phyloP scores from a whole-genome alignment of 2,113 vertebrate genomes.

The Chionomys nivalis region DNA sequence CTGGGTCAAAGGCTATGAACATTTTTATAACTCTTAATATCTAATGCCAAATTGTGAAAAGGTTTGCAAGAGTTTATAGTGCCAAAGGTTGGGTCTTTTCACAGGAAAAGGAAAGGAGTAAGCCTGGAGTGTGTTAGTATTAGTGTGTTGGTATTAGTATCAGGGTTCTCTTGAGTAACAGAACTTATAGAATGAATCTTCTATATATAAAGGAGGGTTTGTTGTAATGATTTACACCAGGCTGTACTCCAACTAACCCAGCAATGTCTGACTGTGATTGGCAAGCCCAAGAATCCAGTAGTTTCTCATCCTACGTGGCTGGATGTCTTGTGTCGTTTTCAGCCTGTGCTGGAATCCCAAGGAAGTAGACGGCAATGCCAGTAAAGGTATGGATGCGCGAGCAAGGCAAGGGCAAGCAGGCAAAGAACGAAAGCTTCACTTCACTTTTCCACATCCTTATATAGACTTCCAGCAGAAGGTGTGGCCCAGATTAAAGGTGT shows the following conservation, averaged over 20 bases:
- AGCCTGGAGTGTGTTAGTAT: background rate
- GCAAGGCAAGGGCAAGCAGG: background rate
- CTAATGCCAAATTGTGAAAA: slow-evolving; percentile 54
- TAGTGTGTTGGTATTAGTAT: background rate
- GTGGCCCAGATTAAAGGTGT: background rate
- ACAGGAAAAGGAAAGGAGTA: slow-evolving; percentile 1
- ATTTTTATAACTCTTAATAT: slow-evolving; percentile 54
- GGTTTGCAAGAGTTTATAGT: slow-evolving; percentile 41
- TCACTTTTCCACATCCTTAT: background rate
- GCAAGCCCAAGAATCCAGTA: background rate
- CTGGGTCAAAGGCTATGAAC: slow-evolving; percentile 55
- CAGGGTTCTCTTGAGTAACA: background rate
- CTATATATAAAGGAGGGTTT: background rate
- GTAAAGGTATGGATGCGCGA: background rate
- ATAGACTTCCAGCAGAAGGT: background rate
- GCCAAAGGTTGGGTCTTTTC: slow-evolving; percentile 57
- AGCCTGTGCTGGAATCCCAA: background rate
- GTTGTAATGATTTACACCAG: background rate
- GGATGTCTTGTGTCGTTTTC: background rate
- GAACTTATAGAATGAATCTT: background rate
- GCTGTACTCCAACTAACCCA: too few relatives aligned
- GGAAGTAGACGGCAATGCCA: background rate
- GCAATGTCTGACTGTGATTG: too few relatives aligned
- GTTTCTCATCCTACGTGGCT: background rate
- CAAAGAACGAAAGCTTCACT: background rate